phyloP scores from a whole-genome alignment of 2,113 vertebrate genomes.

The Neolamprologus ventralis region DNA sequence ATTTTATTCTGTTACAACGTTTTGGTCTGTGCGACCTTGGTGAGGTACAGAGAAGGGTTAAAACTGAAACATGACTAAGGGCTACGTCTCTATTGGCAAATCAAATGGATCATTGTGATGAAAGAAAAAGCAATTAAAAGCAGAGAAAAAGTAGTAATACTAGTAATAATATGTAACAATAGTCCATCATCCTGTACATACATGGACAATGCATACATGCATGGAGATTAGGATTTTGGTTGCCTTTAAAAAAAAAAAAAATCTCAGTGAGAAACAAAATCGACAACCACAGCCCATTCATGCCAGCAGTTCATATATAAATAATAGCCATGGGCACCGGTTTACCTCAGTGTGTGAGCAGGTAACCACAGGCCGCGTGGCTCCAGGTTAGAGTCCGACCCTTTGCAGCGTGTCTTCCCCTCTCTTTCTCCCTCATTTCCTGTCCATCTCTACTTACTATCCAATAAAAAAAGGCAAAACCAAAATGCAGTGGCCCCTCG shows the following conservation, averaged over 20 bases:
- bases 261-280: not conserved
- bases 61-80: not conserved
- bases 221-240: not conserved
- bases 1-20: not conserved
- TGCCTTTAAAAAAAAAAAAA: not conserved
- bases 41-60: not conserved
- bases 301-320: not conserved
- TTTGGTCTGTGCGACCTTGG: not conserved
- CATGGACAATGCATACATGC: not conserved
- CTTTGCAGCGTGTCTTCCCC: not conserved
- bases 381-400: not conserved
- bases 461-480: not conserved
- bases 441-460: not conserved
- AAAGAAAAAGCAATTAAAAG: not conserved
- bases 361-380: not conserved
- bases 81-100: not conserved
- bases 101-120: not conserved
- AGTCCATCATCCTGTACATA: not conserved
- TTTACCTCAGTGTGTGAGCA: rapidly evolving
- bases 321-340: not conserved
- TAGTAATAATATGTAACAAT: not conserved
- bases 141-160: not conserved
- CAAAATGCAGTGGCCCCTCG: not conserved
- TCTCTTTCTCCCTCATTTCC: not conserved
- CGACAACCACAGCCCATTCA: not conserved